Base-by-base conservation (phyloP, 2,888 invertebrate species). In the Agriopis marginaria region DNA sequence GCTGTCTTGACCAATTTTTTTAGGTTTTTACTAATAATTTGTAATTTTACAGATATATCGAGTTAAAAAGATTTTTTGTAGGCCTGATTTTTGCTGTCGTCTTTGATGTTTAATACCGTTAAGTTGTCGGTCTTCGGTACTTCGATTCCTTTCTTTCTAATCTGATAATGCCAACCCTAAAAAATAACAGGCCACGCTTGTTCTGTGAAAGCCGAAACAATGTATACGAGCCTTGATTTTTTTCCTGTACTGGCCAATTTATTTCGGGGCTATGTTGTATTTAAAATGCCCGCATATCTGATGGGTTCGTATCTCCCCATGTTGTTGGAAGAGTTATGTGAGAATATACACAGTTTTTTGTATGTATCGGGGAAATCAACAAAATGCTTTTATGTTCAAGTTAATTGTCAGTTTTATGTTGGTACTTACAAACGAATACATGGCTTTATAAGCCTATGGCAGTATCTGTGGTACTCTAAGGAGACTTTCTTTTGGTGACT, bases 151-250 rank as follows among this genome's bases (percentile, higher is more conserved):
- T 17, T 23, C 23, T 51, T 42, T 53, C 44, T 53, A 54, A 62
- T 62, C 62, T n/a, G 53, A 62, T 62, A 62, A 62, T 53, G 32
- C 32, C 45, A 53, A 23, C 65, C 67, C 63, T 68, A 56, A 59
- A 58, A 53, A n/a, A 45, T 56, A 11, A 45, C 63, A 40, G 11
- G 53, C 77, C 72, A 73, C 78, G 70, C 78, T 74, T 78, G 75
- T 79, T 84, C 82, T 88, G 88, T 85, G 86, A 89, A 88, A 84
- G 77, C 85, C 86, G 86, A 86, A 88, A 91, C 88, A 90, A 89
- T 88, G 89, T 86, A 82, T 62, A 60, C 68, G 60, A 71, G 72
- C 71, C 77, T 75, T 78, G 64, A 79, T 79, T 82, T 84, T n/a
- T 89, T 90, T 88, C 59, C 62, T 62, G 50, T 17, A 64, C 51